A percentile compares a stretch with the other conserved stretches of the same genome.
Evolutionary conservation across 2,113 vertebrate genomes (phyloP).

Genomic region (Dipodomys ordii): DNA sequence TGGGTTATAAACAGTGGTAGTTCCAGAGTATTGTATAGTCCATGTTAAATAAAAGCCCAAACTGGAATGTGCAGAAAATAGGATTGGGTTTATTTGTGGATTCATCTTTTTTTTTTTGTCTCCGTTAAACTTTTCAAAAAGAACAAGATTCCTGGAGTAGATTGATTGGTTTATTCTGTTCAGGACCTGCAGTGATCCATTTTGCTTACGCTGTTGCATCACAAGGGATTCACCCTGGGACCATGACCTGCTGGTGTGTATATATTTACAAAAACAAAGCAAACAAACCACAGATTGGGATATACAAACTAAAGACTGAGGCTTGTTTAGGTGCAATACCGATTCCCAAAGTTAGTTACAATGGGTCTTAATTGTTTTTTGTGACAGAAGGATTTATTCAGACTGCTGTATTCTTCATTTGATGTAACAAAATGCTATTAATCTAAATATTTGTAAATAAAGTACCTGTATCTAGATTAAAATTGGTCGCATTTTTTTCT

Average conservation of each 20-base stretch:
- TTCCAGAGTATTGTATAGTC: conserved; percentile 88
- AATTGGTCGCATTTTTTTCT: conserved; percentile 70
- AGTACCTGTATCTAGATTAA: conserved; percentile 93
- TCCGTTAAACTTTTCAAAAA: conserved; percentile 77
- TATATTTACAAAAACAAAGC: conserved; percentile 71
- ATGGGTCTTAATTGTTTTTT: conserved; percentile 87
- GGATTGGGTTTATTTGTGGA: conserved; percentile 86
- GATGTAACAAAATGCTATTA: conserved; percentile 94
- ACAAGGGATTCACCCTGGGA: conserved; percentile 87
- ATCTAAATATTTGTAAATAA: conserved; percentile 97
- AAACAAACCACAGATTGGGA: conserved; percentile 62
- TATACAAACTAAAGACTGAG: conserved; percentile 69
- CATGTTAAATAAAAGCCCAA: conserved; percentile 89
- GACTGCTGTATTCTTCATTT: conserved; percentile 92
- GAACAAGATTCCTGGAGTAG: conserved; percentile 80
- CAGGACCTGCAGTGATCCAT: conserved; percentile 78
- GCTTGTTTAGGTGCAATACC: conserved; percentile 85
- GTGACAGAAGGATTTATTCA: conserved; percentile 88
- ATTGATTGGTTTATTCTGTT: conserved; percentile 81
- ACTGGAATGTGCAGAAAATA: conserved; percentile 90
- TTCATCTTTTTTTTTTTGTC: conserved; percentile 83
- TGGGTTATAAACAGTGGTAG: conserved; percentile 85
- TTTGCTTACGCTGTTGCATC: conserved; percentile 86
- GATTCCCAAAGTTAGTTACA: conserved; percentile 82
- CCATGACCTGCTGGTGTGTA: conserved; percentile 87